Base-by-base conservation (phyloP, 2,888 invertebrate species). In the Mimas tiliae region DNA sequence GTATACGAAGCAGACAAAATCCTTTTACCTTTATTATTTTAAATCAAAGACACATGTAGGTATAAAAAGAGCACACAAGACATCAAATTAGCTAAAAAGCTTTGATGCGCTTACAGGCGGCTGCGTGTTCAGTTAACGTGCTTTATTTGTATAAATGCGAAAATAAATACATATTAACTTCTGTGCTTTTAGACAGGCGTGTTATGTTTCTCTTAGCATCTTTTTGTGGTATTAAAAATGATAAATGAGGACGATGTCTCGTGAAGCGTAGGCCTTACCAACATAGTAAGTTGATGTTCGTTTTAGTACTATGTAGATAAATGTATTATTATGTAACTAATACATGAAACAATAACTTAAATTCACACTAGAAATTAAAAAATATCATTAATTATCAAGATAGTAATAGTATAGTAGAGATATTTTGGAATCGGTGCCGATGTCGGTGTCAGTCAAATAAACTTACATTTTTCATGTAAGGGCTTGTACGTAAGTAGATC, bases 81-180 rank as follows among this genome's bases (percentile, higher is more conserved):
- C 58, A 58, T 58, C 58, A 58, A 58, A 58, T 58, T 58, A 58
- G 58, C 58, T 58, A 58, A 58, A 58, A 42, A 58, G 58, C 58
- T 58, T 58, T 58, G 58, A 58, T 58, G 58, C 58, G 58, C 58
- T 58, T 58, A 58, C 58, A 42, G 58, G 19, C 58, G 58, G 58
- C 58, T 19, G 58, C 58, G 58, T 19, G 58, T 58, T 58, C 12
- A 1, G 55, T 19, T 42, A 58, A 58, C 16, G 58, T 58, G 19
- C 42, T 58, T 42, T 58, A 42, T 58, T 58, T 58, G 58, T 58
- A 58, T 58, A 58, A 58, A 58, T 16, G 19, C 38, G 42, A 58
- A 58, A 58, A 58, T 58, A 58, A 58, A 58, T 58, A 58, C 58
- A 58, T 58, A 38, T 58, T 38, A 58, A 58, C 55, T 19, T 16